A percentile compares a stretch with the other conserved stretches of the same genome.
phyloP scores from a whole-genome alignment of 2,113 vertebrate genomes.

The Microtus pennsylvanicus region DNA sequence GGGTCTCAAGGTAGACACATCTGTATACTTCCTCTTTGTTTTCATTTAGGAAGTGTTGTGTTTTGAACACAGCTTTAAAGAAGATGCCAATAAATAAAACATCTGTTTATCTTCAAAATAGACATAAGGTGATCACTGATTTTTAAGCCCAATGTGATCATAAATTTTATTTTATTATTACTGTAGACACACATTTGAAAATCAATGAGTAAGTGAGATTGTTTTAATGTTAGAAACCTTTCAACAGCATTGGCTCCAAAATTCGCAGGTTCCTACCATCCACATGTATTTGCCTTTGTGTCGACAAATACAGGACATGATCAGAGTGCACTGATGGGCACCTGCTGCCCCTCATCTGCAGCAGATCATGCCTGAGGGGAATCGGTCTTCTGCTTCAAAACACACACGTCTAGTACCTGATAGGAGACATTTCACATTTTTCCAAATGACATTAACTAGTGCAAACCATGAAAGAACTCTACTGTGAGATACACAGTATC shows the following conservation, averaged over 20 bases:
- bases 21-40: neutral
- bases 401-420: neutral
- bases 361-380: neutral
- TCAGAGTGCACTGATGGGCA: too few relatives aligned
- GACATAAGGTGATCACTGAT: neutral
- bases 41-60: neutral
- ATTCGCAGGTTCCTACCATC: neutral
- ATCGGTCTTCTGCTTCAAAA: neutral
- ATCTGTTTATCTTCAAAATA: neutral
- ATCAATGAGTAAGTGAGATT: neutral
- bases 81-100: neutral
- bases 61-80: slow-evolving; percentile 28
- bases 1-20: neutral
- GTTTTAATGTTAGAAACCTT: neutral
- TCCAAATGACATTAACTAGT: slow-evolving; percentile 20
- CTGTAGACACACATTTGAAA: slow-evolving; percentile 20
- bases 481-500: neutral
- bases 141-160: neutral
- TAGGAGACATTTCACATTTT: neutral
- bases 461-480: neutral
- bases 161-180: slow-evolving; percentile 16
- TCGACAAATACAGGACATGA: neutral
- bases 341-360: too few relatives aligned
- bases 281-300: neutral
- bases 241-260: neutral